phyloP scores from a whole-genome alignment of 1,140 invertebrate species.

The Frieseomelitta varia region DNA sequence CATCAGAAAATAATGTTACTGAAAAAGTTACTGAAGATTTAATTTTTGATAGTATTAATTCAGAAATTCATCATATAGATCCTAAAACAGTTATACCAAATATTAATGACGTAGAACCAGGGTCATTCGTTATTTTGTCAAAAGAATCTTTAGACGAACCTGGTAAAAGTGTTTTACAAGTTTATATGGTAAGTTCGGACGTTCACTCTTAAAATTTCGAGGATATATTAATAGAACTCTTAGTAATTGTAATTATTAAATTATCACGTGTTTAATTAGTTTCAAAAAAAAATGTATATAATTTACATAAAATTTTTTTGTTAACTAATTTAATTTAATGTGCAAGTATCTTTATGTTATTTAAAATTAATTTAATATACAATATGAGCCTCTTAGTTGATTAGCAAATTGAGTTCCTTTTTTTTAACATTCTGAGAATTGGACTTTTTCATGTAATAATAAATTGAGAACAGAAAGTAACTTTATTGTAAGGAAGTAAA shows the following conservation, averaged over 20 bases:
- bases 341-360: neutral
- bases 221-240: slow-evolving; percentile 65
- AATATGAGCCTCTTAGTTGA: too few relatives aligned
- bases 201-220: slow-evolving; percentile 52
- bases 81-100: slow-evolving; percentile 65
- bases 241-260: slow-evolving; percentile 68
- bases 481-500: too few relatives aligned
- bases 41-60: neutral
- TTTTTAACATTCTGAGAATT: too few relatives aligned
- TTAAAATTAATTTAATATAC: too few relatives aligned
- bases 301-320: neutral
- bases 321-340: neutral
- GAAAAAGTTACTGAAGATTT: slow-evolving; percentile 4
- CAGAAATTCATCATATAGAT: slow-evolving; percentile 34
- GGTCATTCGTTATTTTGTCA: slow-evolving; percentile 78
- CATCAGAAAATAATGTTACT: neutral
- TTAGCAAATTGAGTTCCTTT: too few relatives aligned
- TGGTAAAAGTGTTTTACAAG: slow-evolving; percentile 76
- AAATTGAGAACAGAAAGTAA: too few relatives aligned
- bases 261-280: slow-evolving; percentile 53
- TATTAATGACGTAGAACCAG: slow-evolving; percentile 75
- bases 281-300: slow-evolving; percentile 19
- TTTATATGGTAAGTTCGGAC: slow-evolving; percentile 79
- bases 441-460: too few relatives aligned
- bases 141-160: slow-evolving; percentile 75